phyloP scores from a whole-genome alignment of 53 echinoderm and acorn worm genomes.

The Temnopleurus reevesii region DNA sequence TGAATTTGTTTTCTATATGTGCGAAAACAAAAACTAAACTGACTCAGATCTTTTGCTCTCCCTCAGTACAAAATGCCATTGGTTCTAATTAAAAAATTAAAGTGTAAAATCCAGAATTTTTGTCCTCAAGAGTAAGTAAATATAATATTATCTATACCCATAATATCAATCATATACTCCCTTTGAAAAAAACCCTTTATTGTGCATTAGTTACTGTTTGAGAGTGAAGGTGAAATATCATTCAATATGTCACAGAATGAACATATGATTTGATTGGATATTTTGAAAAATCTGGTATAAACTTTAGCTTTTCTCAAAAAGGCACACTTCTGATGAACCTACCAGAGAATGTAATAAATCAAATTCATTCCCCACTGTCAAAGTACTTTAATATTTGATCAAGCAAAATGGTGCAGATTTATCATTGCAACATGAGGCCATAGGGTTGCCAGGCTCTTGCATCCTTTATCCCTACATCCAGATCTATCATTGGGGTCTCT shows the following conservation, averaged over 20 bases:
- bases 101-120: no score
- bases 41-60: not conserved
- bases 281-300: no score
- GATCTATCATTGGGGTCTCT: not conserved
- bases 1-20: not conserved
- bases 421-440: constrained; percentile 10
- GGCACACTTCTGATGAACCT: not conserved
- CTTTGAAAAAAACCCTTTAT: no score
- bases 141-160: no score
- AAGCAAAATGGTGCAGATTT: not conserved
- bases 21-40: not conserved
- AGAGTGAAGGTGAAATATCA: no score
- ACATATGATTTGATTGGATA: no score
- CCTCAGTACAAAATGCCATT: no score
- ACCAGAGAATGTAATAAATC: not conserved
- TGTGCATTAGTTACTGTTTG: no score
- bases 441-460: not conserved
- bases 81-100: no score
- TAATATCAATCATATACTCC: no score
- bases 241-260: no score
- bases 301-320: not conserved
- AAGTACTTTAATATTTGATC: constrained; percentile 21
- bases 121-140: no score
- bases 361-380: not conserved
- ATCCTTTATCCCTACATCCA: not conserved